Evolutionary conservation across 2,888 invertebrate genomes (phyloP), one percentile per base, ranked within the genome.

Genomic region (Tenthredo livida): DNA sequence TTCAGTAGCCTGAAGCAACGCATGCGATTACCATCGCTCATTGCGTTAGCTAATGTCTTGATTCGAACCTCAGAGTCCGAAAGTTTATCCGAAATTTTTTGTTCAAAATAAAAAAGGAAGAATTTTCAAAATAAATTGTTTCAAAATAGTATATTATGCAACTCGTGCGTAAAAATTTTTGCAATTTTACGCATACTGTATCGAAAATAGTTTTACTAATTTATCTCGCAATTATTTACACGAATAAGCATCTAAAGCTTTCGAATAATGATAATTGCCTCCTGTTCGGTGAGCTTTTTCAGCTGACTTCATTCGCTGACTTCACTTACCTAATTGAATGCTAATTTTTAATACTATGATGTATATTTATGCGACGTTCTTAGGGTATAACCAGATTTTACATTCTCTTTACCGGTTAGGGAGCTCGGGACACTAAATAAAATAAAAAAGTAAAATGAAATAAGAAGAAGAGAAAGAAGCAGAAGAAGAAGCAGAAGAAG

Each of bases 21-120:
- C 90, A 91, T 90, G 92, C 91, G 92, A 92, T 92, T 92, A 92
- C 91, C 90, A 91, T 91, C 90, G 88, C 90, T 92, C 91, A 92
- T 92, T 91, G 91, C 90, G 92, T 92, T 92, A 92, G 91, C 90
- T 89, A 88, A 89, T 90, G 90, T 91, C 91, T 91, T 92, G 91
- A 92, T 92, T 92, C 89, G 90, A 90, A 88, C 88, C 89, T 87
- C 9, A 29, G 2, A 25, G 29, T 43, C 43, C 21, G 21, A 37
- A 40, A 33, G 0, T 67, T 67, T 15, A 5, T 15, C 29, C 29
- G 29, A 29, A 29, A 29, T 1, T 25, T 29, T 15, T 33, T 67
- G 12, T 25, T 5, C 3, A 6, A 6, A n/a, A 21, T 29, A 12
- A 47, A 15, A 15, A 4, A 47, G 12, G 2, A 47, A 43, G 2